Conservation (phyloP, 2,797 vertebrate genomes). For the Melanotaenia pygmaea region DNA sequence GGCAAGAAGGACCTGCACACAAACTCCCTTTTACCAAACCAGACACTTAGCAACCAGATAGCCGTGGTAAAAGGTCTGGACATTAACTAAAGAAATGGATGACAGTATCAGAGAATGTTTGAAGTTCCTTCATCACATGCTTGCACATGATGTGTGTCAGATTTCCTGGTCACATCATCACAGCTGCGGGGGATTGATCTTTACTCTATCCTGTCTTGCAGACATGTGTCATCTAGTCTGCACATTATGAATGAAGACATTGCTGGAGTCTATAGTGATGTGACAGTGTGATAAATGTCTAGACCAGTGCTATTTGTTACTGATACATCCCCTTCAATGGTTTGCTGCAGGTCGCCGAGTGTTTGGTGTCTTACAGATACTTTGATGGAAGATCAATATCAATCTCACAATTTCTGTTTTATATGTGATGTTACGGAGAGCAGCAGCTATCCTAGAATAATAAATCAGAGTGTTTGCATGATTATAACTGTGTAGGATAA, state of each 20-base stretch:
- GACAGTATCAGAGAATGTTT: conserved; percentile 20
- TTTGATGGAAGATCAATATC: background rate
- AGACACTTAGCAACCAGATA: conserved; percentile 47
- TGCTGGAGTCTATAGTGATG: conserved; percentile 21
- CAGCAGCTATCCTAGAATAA: background rate
- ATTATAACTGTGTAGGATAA: background rate
- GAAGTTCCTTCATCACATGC: conserved; percentile 36
- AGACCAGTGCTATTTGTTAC: conserved; percentile 9
- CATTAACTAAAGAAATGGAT: conserved; percentile 26
- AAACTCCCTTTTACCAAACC: conserved; percentile 51
- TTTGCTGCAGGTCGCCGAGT: background rate
- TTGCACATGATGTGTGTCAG: conserved; percentile 59
- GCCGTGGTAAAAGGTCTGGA: conserved; percentile 45
- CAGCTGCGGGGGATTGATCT: conserved; percentile 62
- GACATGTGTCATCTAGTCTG: conserved; percentile 52
- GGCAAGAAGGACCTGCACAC: conserved; percentile 43
- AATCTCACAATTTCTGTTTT: background rate
- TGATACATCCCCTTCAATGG: background rate
- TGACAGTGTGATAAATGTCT: conserved; percentile 28
- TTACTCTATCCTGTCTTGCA: conserved; percentile 49
- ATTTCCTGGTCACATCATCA: conserved; percentile 55
- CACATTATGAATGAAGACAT: conserved; percentile 36
- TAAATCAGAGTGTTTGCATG: background rate
- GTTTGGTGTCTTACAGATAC: background rate
- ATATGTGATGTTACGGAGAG: background rate